These are phyloP conservation scores for Epinotia demarniana DNA, from an alignment of 2,888 invertebrate species.

Conservation along the genomic window DNA sequence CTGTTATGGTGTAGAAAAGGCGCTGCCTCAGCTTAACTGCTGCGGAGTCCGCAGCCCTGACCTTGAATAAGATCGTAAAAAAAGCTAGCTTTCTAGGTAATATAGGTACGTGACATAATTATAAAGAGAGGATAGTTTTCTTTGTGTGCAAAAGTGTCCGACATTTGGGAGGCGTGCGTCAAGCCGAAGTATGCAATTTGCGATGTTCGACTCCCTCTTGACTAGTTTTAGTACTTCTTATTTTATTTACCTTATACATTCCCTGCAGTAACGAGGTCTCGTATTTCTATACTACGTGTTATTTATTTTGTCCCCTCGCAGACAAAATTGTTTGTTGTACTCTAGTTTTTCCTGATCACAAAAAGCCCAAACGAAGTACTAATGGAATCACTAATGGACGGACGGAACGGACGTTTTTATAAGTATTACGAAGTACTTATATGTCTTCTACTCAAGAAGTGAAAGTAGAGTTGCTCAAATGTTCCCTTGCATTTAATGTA, in stretches of 20 bases:
- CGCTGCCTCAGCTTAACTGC: too few relatives aligned
- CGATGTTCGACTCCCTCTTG: too few relatives aligned
- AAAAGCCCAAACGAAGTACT: constrained; percentile 22
- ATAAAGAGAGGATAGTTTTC: too few relatives aligned
- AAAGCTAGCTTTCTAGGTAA: too few relatives aligned
- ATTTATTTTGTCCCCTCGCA: background rate
- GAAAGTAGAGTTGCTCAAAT: background rate
- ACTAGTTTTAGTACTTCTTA: too few relatives aligned
- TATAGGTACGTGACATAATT: too few relatives aligned
- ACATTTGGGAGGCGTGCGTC: too few relatives aligned
- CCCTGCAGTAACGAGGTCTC: background rate
- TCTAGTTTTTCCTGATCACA: constrained; percentile 12
- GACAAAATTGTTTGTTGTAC: constrained; percentile 5
- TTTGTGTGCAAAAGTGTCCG: too few relatives aligned
- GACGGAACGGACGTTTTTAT: constrained; percentile 18
- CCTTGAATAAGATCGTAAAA: too few relatives aligned
- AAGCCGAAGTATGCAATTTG: too few relatives aligned
- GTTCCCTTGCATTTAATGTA: background rate
- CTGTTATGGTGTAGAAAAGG: too few relatives aligned
- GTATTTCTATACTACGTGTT: background rate
- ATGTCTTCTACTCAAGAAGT: background rate
- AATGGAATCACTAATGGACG: constrained; percentile 29
- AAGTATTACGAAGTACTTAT: background rate
- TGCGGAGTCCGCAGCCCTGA: too few relatives aligned
- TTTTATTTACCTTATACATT: background rate